These are phyloP conservation scores for Anoplius nigerrimus DNA, from an alignment of 2,888 invertebrate species.

Conservation along the genomic window DNA sequence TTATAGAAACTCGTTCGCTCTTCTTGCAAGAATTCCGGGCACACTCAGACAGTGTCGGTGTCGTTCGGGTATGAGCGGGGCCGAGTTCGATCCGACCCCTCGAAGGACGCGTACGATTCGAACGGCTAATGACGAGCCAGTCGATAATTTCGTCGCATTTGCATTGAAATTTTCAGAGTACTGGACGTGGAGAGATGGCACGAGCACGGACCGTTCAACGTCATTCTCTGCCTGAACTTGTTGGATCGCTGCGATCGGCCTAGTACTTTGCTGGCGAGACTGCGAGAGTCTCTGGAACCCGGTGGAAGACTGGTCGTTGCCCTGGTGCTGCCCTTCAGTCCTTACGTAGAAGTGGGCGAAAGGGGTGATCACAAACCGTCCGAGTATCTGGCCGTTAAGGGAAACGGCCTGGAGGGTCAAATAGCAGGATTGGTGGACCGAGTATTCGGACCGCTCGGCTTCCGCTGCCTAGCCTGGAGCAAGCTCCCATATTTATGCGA, in stretches of 20 bases:
- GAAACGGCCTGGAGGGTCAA: constrained; percentile 87
- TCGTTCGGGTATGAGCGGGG: neutral
- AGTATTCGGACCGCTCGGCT: constrained; percentile 82
- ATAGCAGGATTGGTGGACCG: constrained; percentile 82
- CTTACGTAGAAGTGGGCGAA: constrained; percentile 93
- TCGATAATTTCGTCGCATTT: neutral
- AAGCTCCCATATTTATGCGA: constrained; percentile 97
- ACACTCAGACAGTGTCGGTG: neutral
- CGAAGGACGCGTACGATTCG: neutral
- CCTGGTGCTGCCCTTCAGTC: constrained; percentile 93
- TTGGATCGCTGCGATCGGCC: constrained; percentile 95
- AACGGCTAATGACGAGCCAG: neutral
- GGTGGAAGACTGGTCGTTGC: constrained; percentile 90
- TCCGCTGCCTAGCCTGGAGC: constrained; percentile 89
- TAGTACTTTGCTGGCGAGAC: constrained; percentile 84
- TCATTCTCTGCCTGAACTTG: constrained; percentile 93
- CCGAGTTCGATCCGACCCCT: neutral
- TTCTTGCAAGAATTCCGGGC: constrained; percentile 17
- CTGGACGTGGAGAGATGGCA: constrained; percentile 84
- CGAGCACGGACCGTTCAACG: constrained; percentile 79
- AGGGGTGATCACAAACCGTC: constrained; percentile 83
- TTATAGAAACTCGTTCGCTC: constrained; percentile 43
- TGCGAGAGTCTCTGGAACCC: constrained; percentile 83
- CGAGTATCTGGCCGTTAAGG: constrained; percentile 82
- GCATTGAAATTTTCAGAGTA: constrained; percentile 73